Conservation (phyloP, 2,888 invertebrate species). For the Pyrocoelia pectoralis region DNA sequence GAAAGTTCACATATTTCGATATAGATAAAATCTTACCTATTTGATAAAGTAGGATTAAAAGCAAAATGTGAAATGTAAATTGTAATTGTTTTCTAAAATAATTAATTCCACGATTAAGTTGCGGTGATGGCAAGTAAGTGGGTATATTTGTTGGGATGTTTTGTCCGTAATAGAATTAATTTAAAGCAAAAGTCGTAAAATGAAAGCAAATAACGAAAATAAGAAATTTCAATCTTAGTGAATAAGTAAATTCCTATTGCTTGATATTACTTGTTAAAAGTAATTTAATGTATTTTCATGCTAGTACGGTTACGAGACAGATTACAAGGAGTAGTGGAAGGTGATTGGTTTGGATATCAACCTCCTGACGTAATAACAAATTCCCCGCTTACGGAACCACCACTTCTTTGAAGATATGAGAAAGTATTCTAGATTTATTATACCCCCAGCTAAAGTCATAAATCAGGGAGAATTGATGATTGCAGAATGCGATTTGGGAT, state of each 20-base stretch:
- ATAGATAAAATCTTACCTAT: no score
- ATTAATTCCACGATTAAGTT: no score
- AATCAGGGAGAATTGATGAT: slow-evolving; percentile 46
- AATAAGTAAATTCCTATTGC: not conserved
- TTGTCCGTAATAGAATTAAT: no score
- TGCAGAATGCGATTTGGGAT: slow-evolving; percentile 39
- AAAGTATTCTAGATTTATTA: slow-evolving; percentile 49
- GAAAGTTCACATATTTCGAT: no score
- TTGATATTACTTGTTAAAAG: slow-evolving; percentile 13
- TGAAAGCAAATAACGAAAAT: no score
- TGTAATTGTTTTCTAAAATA: no score
- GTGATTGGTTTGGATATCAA: slow-evolving; percentile 42
- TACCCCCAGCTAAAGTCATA: slow-evolving; percentile 40
- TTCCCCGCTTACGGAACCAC: slow-evolving; percentile 39
- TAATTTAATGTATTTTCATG: slow-evolving; percentile 44
- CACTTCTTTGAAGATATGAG: slow-evolving; percentile 46
- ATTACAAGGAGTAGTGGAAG: slow-evolving; percentile 39
- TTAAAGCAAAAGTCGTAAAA: no score
- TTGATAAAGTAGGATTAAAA: no score
- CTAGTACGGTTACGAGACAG: slow-evolving; percentile 40
- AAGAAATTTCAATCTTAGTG: not conserved
- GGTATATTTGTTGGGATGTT: no score
- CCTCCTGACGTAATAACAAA: slow-evolving; percentile 44
- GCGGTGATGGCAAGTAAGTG: no score
- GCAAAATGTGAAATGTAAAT: no score